phyloP scores from a whole-genome alignment of 2,888 invertebrate genomes.

The Caenorhabditis sp. region DNA sequence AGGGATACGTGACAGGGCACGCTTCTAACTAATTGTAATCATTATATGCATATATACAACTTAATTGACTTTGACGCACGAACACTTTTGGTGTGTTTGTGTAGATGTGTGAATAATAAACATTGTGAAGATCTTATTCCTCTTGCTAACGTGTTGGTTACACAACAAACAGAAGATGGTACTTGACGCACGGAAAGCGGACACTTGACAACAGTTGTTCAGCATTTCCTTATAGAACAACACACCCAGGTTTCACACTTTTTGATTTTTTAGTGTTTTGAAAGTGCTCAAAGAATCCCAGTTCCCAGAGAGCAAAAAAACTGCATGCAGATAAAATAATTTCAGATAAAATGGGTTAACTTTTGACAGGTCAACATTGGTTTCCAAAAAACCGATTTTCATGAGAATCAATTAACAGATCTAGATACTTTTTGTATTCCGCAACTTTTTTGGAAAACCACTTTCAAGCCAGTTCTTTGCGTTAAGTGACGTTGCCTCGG shows the following conservation, averaged over 20 bases:
- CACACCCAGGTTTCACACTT: slow-evolving; percentile 3
- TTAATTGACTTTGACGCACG: slow-evolving; percentile 30
- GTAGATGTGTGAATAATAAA: slow-evolving; percentile 52
- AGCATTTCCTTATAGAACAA: slow-evolving; percentile 16
- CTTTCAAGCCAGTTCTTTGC: no score
- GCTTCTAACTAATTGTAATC: slow-evolving; percentile 18
- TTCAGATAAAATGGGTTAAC: no score
- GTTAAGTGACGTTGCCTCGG: no score
- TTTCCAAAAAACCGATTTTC: no score
- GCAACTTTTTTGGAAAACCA: no score
- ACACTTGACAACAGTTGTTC: slow-evolving; percentile 39
- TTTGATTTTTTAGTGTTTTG: neutral
- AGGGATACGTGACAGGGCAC: slow-evolving; percentile 59
- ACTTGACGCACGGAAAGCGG: slow-evolving; percentile 45
- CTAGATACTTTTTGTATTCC: no score
- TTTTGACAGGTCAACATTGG: no score
- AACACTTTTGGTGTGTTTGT: slow-evolving; percentile 30
- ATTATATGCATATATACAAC: neutral
- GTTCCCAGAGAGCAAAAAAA: no score
- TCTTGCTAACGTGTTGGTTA: slow-evolving; percentile 52
- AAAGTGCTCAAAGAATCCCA: neutral
- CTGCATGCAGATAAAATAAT: no score
- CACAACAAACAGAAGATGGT: slow-evolving; percentile 53
- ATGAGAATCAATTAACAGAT: no score
- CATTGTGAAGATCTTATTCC: slow-evolving; percentile 38